Base-by-base conservation (phyloP, 2,888 invertebrate genomes). In the Phyllotreta cruciferae region DNA sequence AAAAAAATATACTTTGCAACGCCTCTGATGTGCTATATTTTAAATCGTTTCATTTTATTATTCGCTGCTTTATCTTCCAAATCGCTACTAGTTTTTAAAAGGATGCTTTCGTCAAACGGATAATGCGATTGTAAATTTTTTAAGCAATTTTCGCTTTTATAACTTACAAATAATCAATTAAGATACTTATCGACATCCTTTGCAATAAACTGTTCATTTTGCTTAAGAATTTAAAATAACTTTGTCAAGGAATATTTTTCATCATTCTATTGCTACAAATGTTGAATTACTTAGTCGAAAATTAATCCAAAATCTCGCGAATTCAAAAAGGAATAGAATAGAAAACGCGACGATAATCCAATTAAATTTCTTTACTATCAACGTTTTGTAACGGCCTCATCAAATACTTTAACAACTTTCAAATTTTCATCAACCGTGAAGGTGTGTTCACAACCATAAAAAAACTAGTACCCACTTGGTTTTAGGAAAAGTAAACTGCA, bases 11-110 rank as follows among this genome's bases (percentile, higher is more conserved):
- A 24, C 1, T 24, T 24, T 24, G 24, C 24, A 24, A 24, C 24
- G 24, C 24, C 24, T 24, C 24, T 24, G 24, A 24, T 24, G 24
- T 24, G 24, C 24, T 24, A 24, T 24, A 24, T 24, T 24, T 24
- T 24, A 24, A 24, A 24, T 24, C 65, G 63, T 63, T 68, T 66
- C 62, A 54, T 39, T 65, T 58, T 65, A 62, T 58, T 52, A 60
- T 24, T 24, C 24, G 45, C 53, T 38, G 52, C 34, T 55, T 62
- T 65, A 65, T 65, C 65, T 58, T 44, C 49, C 14, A 44, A 41
- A 55, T 65, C 56, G 50, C 58, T 58, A 62, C 62, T 53, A 61
- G 65, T 62, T 61, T 49, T 57, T 54, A 45, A 64, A 50, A 56
- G 56, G 42, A 52, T 53, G 44, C 38, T 60, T 42, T 60, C 60